A percentile compares a stretch with the other conserved stretches of the same genome.
phyloP scores from a whole-genome alignment of 2,113 vertebrate species.

The Stigmatopora nigra region DNA sequence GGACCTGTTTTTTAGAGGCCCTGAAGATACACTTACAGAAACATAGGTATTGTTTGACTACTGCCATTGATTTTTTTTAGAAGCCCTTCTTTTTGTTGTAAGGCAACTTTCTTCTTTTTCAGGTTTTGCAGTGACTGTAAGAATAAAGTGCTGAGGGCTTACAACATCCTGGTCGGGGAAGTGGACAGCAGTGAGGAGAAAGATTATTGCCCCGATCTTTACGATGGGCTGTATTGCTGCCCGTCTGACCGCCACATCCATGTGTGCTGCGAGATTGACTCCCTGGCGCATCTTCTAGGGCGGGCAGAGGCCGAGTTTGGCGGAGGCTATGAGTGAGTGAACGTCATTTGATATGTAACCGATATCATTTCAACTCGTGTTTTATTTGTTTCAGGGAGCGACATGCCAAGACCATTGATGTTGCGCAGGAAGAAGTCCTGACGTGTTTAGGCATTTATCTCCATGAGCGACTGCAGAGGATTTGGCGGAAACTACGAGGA shows the following conservation, averaged over 20 bases:
- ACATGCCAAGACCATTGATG: conserved; percentile 96
- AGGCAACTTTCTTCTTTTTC: neutral
- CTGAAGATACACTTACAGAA: conserved; percentile 92
- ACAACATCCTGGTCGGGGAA: conserved; percentile 93
- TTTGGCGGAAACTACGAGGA: conserved; percentile 94
- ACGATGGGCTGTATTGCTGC: conserved; percentile 92
- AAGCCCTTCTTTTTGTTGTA: neutral
- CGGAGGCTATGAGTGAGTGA: conserved; percentile 88
- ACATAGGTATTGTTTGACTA: conserved; percentile 76
- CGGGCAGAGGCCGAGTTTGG: conserved; percentile 94
- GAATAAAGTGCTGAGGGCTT: conserved; percentile 90
- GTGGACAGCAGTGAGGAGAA: conserved; percentile 94
- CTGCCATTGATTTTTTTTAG: neutral
- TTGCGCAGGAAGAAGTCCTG: conserved; percentile 96
- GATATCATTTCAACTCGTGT: neutral
- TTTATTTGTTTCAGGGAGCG: conserved; percentile 72
- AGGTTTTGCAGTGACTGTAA: conserved; percentile 98
- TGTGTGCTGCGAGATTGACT: conserved; percentile 93
- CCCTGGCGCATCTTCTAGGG: conserved; percentile 91
- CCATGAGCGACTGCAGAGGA: conserved; percentile 88
- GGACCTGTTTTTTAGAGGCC: conserved; percentile 86
- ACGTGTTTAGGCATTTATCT: conserved; percentile 96
- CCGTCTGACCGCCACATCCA: conserved; percentile 92
- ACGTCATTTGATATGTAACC: neutral
- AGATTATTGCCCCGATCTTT: conserved; percentile 89